Percentiles rank a stretch among this genome's conserved stretches.
These are phyloP conservation scores for Euzophera pinguis DNA, from an alignment of 2,888 invertebrate species.

Conservation along the genomic window DNA sequence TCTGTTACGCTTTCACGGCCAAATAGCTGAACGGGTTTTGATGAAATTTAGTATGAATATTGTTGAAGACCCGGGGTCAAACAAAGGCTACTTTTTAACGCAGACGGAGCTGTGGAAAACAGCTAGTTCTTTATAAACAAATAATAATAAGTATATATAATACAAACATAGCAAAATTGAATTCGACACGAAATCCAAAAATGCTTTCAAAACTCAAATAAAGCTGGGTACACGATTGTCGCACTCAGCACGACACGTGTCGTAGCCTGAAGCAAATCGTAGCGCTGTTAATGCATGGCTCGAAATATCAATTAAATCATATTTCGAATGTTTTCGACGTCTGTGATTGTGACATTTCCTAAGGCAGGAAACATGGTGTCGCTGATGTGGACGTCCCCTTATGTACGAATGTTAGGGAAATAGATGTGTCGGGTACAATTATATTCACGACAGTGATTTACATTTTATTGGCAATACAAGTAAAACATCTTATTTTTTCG, in stretches of 20 bases:
- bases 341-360: conserved; percentile 31
- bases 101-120: too few relatives aligned
- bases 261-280: conserved; percentile 32
- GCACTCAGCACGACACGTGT: conserved; percentile 41
- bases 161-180: not conserved
- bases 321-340: conserved; percentile 36
- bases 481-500: too few relatives aligned
- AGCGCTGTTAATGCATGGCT: conserved; percentile 29
- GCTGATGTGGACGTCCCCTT: conserved; percentile 16
- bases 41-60: too few relatives aligned
- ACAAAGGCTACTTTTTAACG: too few relatives aligned
- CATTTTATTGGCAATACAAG: too few relatives aligned
- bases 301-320: conserved; percentile 35
- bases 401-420: conserved; percentile 1
- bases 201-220: conserved; percentile 40
- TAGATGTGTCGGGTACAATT: not conserved
- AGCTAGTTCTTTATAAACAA: too few relatives aligned
- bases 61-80: too few relatives aligned
- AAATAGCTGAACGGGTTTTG: too few relatives aligned
- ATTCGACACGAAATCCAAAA: conserved; percentile 26
- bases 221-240: conserved; percentile 19
- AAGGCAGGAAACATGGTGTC: conserved; percentile 20
- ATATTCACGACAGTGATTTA: not conserved
- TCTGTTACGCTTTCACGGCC: too few relatives aligned
- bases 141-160: not conserved